Conservation (phyloP, 2,797 vertebrate genomes). For the Enteromius afrohamiltoni region DNA sequence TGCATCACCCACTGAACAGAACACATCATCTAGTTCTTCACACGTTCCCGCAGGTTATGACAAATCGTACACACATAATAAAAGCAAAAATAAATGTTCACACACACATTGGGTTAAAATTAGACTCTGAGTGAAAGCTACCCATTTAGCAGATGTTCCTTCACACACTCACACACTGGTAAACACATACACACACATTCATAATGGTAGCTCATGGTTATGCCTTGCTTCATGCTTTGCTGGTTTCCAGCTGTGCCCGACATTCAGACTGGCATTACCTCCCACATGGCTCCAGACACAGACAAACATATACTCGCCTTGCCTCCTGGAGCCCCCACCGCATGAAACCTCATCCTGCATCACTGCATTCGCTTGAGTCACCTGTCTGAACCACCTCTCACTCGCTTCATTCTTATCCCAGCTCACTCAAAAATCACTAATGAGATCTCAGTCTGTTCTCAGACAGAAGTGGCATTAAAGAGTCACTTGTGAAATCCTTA, state of each 20-base stretch:
- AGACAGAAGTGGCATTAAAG: background rate
- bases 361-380: background rate
- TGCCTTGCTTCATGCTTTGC: conserved; percentile 51
- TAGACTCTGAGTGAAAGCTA: conserved; percentile 40
- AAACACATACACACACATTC: conserved; percentile 29
- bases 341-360: conserved; percentile 29
- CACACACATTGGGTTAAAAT: conserved; percentile 26
- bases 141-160: conserved; percentile 48
- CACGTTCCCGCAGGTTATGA: conserved; percentile 16
- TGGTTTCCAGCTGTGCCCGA: conserved; percentile 54
- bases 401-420: background rate
- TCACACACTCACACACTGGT: conserved; percentile 35
- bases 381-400: conserved; percentile 24
- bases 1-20: background rate
- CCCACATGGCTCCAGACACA: conserved; percentile 45
- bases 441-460: conserved; percentile 13
- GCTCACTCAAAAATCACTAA: conserved; percentile 13
- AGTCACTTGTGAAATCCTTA: background rate
- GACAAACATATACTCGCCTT: conserved; percentile 12
- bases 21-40: background rate
- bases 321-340: conserved; percentile 3
- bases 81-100: conserved; percentile 4
- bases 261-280: conserved; percentile 47
- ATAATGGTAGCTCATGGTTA: conserved; percentile 25
- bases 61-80: conserved; percentile 8